Conservation (phyloP, 2,888 invertebrate species). For the Polymixis flavicincta region DNA sequence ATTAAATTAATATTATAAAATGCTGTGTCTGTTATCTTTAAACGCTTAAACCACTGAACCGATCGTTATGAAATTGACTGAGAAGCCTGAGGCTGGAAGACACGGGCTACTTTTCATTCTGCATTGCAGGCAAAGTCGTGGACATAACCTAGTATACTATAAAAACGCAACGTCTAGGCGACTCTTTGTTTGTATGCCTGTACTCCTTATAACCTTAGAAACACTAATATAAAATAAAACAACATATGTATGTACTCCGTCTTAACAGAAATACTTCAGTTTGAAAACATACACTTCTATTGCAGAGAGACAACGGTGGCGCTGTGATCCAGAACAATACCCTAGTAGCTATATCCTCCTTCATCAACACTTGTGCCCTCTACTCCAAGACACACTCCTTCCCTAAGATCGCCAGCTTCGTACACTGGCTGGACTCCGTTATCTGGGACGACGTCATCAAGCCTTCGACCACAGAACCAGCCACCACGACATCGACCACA, state of each 20-base stretch:
- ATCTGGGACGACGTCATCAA: conserved; percentile 85
- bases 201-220: background rate
- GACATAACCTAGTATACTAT: background rate
- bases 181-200: background rate
- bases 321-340: conserved; percentile 86
- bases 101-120: background rate
- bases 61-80: background rate
- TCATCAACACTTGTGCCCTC: conserved; percentile 82
- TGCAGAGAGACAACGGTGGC: conserved; percentile 87
- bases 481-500: conserved; percentile 49
- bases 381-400: conserved; percentile 86
- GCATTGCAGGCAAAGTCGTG: too few species aligned
- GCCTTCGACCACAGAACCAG: conserved; percentile 69
- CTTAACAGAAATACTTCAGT: background rate
- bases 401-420: conserved; percentile 82
- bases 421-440: conserved; percentile 82
- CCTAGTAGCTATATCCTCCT: conserved; percentile 80
- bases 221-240: too few species aligned
- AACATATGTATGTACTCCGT: too few species aligned
- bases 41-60: too few species aligned
- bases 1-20: background rate
- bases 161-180: too few species aligned
- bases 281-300: conserved; percentile 33
- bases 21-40: too few species aligned
- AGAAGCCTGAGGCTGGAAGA: too few species aligned